These are phyloP conservation scores for Alectoris magna DNA, from an alignment of 2,797 vertebrate species.

Conservation along the genomic window DNA sequence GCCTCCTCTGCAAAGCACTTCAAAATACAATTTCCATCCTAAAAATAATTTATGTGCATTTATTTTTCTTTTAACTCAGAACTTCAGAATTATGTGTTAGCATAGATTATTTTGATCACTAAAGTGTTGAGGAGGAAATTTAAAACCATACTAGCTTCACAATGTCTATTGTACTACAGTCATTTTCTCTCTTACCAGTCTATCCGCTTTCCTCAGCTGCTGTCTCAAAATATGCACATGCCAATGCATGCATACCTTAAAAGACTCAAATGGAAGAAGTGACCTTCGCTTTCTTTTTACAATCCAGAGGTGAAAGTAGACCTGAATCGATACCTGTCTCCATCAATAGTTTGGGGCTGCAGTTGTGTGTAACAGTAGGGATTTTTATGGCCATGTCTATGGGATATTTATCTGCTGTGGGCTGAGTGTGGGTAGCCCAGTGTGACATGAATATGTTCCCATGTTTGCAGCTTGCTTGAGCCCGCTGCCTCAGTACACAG, in stretches of 20 bases:
- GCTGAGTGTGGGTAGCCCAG: background rate
- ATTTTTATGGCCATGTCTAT: rapidly evolving
- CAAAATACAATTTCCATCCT: background rate
- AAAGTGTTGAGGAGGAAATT: background rate
- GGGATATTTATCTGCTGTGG: rapidly evolving
- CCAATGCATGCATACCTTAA: background rate
- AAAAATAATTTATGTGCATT: background rate
- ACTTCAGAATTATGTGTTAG: background rate
- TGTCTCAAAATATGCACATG: background rate
- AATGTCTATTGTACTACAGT: background rate
- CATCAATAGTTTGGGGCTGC: rapidly evolving
- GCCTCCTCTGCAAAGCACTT: background rate
- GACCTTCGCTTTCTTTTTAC: background rate
- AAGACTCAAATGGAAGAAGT: background rate
- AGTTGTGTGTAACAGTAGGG: background rate
- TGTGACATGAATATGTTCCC: rapidly evolving
- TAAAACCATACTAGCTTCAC: background rate
- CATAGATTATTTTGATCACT: background rate
- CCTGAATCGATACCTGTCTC: background rate
- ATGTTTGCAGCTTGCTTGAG: background rate
- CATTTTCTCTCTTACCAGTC: background rate
- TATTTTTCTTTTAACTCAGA: background rate
- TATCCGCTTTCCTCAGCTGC: background rate
- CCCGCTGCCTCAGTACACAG: rapidly evolving
- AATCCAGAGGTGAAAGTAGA: background rate